Base-by-base conservation (phyloP, 2,113 vertebrate species). In the Mellivora capensis region DNA sequence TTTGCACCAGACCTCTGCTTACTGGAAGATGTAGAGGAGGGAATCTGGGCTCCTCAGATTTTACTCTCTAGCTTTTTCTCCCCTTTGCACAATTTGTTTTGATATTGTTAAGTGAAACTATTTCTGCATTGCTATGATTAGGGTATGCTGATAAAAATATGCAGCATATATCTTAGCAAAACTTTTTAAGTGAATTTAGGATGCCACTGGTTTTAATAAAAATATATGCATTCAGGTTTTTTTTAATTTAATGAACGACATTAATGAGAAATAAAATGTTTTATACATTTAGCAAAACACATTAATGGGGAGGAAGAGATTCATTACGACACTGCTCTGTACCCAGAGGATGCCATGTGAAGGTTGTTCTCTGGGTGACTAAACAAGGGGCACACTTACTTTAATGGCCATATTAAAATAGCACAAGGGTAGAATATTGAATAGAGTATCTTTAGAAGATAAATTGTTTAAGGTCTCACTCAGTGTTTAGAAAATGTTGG, bases 361-460 rank as follows among this genome's bases (percentile, higher is more conserved):
- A 96, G 62, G 81, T 69, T 76, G 94, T 85, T 84, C 92, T 80
- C 89, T 91, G 91, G 81, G 77, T 93, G 76, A 85, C 62, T 67
- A 80, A 84, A 84, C 80, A 97, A 88, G 62, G 62, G 69, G 6
- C 62, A 62, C 25, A 49, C 69, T 90, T 90, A 79, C 15, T 79
- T 88, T 97, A 98, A 97, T 93, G n/a, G 17, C 42, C 57, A 42
- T 93, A 84, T 71, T 87, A 76, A 91, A 89, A 92, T 37, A 90
- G 59, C 80, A 87, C 80, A 34, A 59, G 81, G 20, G 42, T n/a
- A 93, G 80, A 92, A 94, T 96, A 67, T 0, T 59, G 59, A 83
- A 72, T 17, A 86, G 31, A 76, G 49, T 44, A 57, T 44, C 31
- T 25, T 79, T 37, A 90, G 34, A 83, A 91, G 29, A 61, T 42